Evolutionary conservation across 2,113 vertebrate genomes (phyloP).

Genomic region (Rostratula benghalensis): DNA sequence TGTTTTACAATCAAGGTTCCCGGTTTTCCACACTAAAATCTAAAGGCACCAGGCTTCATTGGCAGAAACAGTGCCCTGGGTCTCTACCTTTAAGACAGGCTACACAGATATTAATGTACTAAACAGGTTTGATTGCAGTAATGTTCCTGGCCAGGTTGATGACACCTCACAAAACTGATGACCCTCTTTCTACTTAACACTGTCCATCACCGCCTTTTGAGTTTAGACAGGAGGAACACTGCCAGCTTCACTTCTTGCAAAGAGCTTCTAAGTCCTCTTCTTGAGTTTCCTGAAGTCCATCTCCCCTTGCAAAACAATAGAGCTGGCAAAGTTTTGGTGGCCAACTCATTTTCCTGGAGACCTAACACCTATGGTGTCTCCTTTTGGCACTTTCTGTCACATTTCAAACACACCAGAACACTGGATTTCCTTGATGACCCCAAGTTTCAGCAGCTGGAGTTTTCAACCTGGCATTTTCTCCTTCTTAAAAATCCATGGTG

Average conservation of each 20-base stretch:
- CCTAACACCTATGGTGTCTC: not conserved
- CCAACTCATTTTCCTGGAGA: not conserved
- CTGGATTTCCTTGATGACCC: not conserved
- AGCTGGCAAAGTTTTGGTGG: not conserved
- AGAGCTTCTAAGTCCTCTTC: not conserved
- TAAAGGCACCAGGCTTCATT: no score
- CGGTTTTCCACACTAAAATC: no score
- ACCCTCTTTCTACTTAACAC: not conserved
- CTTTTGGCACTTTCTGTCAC: not conserved
- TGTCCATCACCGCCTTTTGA: not conserved
- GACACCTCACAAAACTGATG: not conserved
- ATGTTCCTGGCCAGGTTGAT: not conserved
- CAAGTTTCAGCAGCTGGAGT: not conserved
- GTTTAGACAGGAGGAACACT: not conserved
- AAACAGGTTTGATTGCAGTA: not conserved
- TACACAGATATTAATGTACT: not conserved
- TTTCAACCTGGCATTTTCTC: not conserved
- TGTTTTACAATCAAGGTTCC: no score
- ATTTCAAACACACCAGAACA: not conserved
- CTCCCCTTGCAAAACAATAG: not conserved
- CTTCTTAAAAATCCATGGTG: not conserved
- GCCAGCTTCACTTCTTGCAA: not conserved
- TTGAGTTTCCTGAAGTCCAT: not conserved
- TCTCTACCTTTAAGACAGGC: not conserved
- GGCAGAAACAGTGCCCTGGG: no score